A percentile compares a stretch with the other conserved stretches of the same genome.
phyloP scores from a whole-genome alignment of 2,797 vertebrate genomes.

The Galagoides demidoff region DNA sequence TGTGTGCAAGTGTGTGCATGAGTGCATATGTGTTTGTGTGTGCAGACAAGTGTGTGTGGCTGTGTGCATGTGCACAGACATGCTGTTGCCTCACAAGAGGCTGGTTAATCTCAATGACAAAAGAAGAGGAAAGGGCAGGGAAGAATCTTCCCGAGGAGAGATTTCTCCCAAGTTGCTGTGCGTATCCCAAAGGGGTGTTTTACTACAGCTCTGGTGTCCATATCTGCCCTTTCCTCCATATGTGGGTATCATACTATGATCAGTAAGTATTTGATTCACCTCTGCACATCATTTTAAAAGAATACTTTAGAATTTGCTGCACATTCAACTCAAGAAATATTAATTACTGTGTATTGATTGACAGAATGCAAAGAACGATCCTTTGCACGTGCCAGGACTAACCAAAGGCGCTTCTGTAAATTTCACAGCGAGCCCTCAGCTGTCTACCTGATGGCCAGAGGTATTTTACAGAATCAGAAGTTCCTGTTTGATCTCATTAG shows the following conservation, averaged over 20 bases:
- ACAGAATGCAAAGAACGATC: slow-evolving; percentile 19
- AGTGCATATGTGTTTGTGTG: not conserved
- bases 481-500: slow-evolving; percentile 56
- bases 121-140: not conserved
- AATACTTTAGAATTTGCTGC: slow-evolving; percentile 30
- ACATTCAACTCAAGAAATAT: slow-evolving; percentile 52
- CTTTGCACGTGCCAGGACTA: not conserved
- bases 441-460: not conserved
- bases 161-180: not conserved
- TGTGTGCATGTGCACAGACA: rapidly evolving
- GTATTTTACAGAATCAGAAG: slow-evolving; percentile 37
- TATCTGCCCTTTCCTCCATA: not conserved
- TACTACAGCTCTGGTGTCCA: not conserved
- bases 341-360: slow-evolving; percentile 19
- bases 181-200: not conserved
- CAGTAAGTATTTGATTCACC: slow-evolving; percentile 30
- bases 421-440: not conserved
- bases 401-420: not conserved
- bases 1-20: too few species aligned
- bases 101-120: not conserved
- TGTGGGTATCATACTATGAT: not conserved
- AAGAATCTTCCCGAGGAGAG: not conserved
- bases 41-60: not conserved
- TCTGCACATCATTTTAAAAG: slow-evolving; percentile 45
- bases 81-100: not conserved